Percentiles rank a stretch among this genome's conserved stretches.
phyloP scores from a whole-genome alignment of 2,113 vertebrate species.

The Bujurquina vittata region DNA sequence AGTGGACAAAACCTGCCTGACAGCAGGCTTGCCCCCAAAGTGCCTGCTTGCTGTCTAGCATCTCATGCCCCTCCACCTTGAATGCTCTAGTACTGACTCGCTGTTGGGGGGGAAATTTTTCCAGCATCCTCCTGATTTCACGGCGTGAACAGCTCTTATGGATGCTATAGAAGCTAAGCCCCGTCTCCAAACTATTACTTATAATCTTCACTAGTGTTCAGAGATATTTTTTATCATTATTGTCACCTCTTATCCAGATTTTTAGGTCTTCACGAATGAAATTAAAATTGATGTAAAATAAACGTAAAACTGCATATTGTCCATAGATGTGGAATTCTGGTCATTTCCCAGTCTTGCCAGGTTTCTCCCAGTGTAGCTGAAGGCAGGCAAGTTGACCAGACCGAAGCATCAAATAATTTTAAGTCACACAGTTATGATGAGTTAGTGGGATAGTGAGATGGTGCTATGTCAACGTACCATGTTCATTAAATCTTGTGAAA shows the following conservation, averaged over 20 bases:
- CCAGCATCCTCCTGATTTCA: background rate
- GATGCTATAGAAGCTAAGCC: no score
- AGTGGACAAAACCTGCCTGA: slow-evolving; percentile 49
- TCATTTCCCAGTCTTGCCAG: background rate
- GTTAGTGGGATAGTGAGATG: no score
- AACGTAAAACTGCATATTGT: background rate
- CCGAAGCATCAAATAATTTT: no score
- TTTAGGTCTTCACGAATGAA: background rate
- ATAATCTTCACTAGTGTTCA: background rate
- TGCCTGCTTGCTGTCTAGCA: slow-evolving; percentile 34
- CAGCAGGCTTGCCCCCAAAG: slow-evolving; percentile 40
- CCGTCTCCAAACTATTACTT: background rate
- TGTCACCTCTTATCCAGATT: no score
- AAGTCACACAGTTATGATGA: no score
- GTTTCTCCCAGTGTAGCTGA: background rate
- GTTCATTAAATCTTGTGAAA: background rate
- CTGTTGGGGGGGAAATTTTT: background rate
- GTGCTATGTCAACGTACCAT: background rate
- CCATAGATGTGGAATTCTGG: background rate
- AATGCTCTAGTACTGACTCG: slow-evolving; percentile 3
- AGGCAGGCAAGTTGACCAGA: background rate
- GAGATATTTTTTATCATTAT: background rate
- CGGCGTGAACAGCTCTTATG: background rate
- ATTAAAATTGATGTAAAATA: background rate
- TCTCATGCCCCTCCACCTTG: slow-evolving; percentile 44